Percentiles rank a stretch among this genome's conserved stretches.
These are phyloP conservation scores for Caenorhabditis latens DNA, from an alignment of 1,140 invertebrate genomes.

Conservation along the genomic window DNA sequence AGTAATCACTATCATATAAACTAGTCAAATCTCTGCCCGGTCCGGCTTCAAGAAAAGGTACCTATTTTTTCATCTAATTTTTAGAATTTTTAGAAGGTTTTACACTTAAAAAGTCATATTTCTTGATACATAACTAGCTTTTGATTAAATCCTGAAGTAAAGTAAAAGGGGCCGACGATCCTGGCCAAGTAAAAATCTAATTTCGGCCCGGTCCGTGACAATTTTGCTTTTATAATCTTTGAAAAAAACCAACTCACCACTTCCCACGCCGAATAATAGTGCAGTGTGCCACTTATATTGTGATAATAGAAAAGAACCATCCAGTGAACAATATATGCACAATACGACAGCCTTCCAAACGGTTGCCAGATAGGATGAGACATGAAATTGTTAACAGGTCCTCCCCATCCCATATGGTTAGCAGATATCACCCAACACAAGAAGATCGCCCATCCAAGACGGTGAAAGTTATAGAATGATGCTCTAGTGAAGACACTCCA, in stretches of 20 bases:
- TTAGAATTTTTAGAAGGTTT: no score
- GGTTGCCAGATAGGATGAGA: conserved; percentile 62
- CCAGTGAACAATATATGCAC: conserved; percentile 61
- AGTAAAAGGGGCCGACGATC: no score
- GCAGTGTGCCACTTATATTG: conserved; percentile 23
- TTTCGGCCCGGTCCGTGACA: no score
- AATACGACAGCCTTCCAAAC: conserved; percentile 60
- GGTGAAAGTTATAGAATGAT: conserved; percentile 60
- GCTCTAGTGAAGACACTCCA: conserved; percentile 59
- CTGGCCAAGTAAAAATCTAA: no score
- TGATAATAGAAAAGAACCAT: conserved; percentile 56
- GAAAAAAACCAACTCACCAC: not conserved
- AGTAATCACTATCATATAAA: no score
- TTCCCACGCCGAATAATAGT: conserved; percentile 12
- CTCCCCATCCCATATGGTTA: conserved; percentile 59
- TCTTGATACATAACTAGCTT: no score
- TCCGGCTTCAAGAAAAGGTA: no score
- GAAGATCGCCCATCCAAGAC: conserved; percentile 61
- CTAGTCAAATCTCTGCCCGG: no score
- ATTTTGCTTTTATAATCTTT: no score
- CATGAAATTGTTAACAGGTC: conserved; percentile 65
- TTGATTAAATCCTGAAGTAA: no score
- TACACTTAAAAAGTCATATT: no score
- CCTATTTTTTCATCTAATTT: no score
- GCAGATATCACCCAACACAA: conserved; percentile 60